Conservation (phyloP, 30 jellyfish, hydroid and myxozoan species). For the Mastigias papua region DNA sequence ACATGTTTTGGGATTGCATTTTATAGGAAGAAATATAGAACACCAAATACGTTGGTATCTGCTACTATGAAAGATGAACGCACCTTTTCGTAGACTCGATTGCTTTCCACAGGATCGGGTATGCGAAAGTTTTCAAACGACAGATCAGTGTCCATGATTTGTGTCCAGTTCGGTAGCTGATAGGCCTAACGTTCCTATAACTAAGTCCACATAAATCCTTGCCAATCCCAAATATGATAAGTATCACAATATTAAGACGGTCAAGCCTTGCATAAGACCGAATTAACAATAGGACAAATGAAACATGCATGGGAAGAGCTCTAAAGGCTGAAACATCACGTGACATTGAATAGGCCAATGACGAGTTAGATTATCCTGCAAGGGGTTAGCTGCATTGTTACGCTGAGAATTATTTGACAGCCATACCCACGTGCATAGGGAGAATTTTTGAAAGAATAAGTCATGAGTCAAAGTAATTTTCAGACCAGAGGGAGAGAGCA, state of each 20-base stretch:
- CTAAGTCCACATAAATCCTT: background rate
- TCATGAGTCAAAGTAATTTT: background rate
- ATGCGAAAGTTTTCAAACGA: conserved; percentile 43
- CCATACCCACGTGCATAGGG: background rate
- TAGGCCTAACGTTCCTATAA: background rate
- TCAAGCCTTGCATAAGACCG: conserved; percentile 1
- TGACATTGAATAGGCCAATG: background rate
- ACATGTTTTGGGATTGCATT: no score
- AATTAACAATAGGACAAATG: background rate
- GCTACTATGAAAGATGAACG: background rate
- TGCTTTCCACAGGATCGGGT: conserved; percentile 22
- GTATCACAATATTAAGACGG: background rate
- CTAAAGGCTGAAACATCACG: background rate
- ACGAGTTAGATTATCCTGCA: background rate
- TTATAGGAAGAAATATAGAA: background rate
- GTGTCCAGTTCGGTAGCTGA: background rate
- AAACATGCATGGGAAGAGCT: background rate
- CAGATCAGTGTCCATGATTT: conserved; percentile 31
- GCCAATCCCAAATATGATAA: background rate
- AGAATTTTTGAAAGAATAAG: background rate
- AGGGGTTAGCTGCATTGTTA: background rate
- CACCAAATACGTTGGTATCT: background rate
- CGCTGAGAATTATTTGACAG: background rate
- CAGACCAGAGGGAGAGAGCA: background rate
- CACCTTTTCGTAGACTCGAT: conserved; percentile 39